phyloP scores from a whole-genome alignment of 2,113 vertebrate species.

The Ovibos moschatus region DNA sequence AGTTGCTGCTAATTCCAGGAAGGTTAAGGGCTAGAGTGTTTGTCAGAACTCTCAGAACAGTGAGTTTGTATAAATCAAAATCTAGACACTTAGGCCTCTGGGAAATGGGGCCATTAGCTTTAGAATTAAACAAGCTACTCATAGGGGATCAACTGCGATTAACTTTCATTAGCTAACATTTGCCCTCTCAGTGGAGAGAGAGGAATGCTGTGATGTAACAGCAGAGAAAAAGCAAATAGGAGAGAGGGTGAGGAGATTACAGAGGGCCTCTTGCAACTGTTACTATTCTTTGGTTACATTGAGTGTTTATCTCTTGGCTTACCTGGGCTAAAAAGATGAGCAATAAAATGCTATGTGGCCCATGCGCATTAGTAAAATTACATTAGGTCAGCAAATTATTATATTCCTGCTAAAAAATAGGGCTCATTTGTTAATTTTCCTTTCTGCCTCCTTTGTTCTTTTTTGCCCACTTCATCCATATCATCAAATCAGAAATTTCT shows the following conservation, averaged over 20 bases:
- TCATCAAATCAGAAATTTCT: neutral
- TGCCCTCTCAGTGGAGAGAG: neutral
- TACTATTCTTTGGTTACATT: neutral
- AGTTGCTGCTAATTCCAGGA: slow-evolving; percentile 26
- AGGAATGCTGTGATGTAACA: neutral
- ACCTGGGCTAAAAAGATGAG: neutral
- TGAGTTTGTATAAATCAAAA: slow-evolving; percentile 38
- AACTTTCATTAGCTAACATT: slow-evolving; percentile 53
- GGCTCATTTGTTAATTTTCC: neutral
- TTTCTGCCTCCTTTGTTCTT: neutral
- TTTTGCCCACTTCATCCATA: neutral
- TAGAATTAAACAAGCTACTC: slow-evolving; percentile 44
- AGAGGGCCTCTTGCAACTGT: neutral
- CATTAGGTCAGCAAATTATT: neutral
- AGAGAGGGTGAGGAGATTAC: neutral
- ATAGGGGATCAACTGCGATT: slow-evolving; percentile 37
- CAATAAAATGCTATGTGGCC: neutral
- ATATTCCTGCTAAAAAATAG: neutral
- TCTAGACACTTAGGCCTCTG: slow-evolving; percentile 31
- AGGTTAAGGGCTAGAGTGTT: neutral
- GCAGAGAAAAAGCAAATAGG: neutral
- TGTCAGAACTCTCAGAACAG: slow-evolving; percentile 29
- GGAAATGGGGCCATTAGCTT: slow-evolving; percentile 60
- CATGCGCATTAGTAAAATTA: neutral
- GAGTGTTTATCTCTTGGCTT: neutral